Evolutionary conservation across 2,888 invertebrate genomes (phyloP).

Genomic region (Stomorhina lunata): DNA sequence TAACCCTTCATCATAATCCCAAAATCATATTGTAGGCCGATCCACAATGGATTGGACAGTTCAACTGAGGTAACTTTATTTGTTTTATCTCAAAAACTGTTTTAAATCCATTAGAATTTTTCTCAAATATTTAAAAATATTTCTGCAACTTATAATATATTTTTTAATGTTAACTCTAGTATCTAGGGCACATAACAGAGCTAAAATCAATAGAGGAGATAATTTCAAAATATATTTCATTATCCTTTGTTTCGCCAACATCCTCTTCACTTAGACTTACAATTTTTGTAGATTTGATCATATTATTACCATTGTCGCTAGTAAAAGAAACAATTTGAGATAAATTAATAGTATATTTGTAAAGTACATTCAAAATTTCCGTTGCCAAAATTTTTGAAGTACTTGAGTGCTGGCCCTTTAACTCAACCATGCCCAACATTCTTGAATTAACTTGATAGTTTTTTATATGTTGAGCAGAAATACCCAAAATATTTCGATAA

Average conservation of each 20-base stretch:
- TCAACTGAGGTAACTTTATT: slow-evolving; percentile 17
- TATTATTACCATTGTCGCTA: slow-evolving; percentile 54
- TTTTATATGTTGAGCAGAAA: slow-evolving; percentile 4
- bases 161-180: background rate
- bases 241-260: background rate
- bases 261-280: slow-evolving; percentile 18
- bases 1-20: too few relatives aligned
- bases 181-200: slow-evolving; percentile 51
- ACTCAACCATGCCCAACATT: slow-evolving; percentile 8
- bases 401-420: slow-evolving; percentile 37
- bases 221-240: slow-evolving; percentile 26
- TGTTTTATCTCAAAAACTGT: slow-evolving; percentile 6
- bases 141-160: slow-evolving; percentile 20
- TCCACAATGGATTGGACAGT: slow-evolving; percentile 37
- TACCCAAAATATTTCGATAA: slow-evolving; percentile 1
- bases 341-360: slow-evolving; percentile 52
- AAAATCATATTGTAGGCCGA: slow-evolving; percentile 39
- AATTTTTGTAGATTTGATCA: slow-evolving; percentile 49
- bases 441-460: background rate
- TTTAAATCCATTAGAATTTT: slow-evolving; percentile 27
- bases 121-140: slow-evolving; percentile 31
- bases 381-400: slow-evolving; percentile 32
- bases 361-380: slow-evolving; percentile 20
- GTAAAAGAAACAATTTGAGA: slow-evolving; percentile 59
- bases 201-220: background rate